Evolutionary conservation across 2,888 invertebrate genomes (phyloP), one percentile per base, ranked within the genome.

Genomic region (Lepidonotus clava): DNA sequence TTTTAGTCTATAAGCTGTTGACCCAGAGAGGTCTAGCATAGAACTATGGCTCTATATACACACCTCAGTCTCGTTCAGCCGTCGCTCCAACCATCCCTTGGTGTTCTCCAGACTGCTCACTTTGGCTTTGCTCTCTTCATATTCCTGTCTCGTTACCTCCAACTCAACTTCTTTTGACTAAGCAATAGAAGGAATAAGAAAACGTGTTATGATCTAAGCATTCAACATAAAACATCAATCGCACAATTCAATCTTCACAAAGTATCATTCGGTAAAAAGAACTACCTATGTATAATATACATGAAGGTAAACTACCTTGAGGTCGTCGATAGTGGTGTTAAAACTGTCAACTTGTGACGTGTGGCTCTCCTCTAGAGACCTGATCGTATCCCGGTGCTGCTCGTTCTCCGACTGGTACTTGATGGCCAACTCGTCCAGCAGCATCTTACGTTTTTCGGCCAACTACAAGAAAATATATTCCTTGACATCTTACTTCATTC

Each of bases 381-480:
- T 89, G 24, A 93, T 77, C 83, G 92, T 91, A 77, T 93, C 91
- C 40, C 93, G 90, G 86, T 94, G 93, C 34, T 91, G 90, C 86
- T 94, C 94, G 76, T 91, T 91, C 76, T 93, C 94, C 86, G 93
- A 92, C 89, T 94, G 94, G 88, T 94, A 92, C 88, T 93, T 94
- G 24, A 94, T 93, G 11, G 94, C 94, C 89, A 95, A 91, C 85
- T 95, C 95, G 91, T 95, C 95, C 86, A 95, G 89, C 86, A 94
- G 90, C 0, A 90, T 89, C 89, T 95, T 95, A n/a, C 95, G 90
- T 87, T 94, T 95, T 87, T 94, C 94, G 32, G 95, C 94, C 24
- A 94, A 89, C 94, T 94, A 88, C 28, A 88, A 56, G 2, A 83
- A 14, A 11, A 71, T 11, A 71, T n/a, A n/a, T n/a, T n/a, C n/a